Conservation (phyloP, 2,888 invertebrate genomes). For the Dinocampus coccinellae region DNA sequence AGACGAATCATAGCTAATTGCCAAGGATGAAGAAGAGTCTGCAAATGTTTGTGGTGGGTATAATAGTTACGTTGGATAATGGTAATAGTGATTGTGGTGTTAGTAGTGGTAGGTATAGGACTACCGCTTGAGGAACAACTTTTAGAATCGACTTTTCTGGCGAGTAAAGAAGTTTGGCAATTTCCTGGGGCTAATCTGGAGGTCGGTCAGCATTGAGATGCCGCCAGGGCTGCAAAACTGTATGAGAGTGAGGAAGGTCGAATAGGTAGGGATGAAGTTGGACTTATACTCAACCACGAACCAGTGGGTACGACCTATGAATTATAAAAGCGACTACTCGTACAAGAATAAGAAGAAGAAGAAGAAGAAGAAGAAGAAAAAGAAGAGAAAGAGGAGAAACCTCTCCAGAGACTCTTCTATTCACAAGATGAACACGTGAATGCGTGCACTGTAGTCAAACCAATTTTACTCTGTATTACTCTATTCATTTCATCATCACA, state of each 20-base stretch:
- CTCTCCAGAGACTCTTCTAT: slow-evolving; percentile 39
- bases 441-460: slow-evolving; percentile 16
- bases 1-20: background rate
- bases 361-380: slow-evolving; percentile 30
- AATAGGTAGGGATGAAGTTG: slow-evolving; percentile 33
- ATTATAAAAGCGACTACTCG: slow-evolving; percentile 65
- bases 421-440: slow-evolving; percentile 18
- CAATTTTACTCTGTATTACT: slow-evolving; percentile 11
- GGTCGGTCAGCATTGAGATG: slow-evolving; percentile 69
- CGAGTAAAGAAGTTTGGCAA: slow-evolving; percentile 68
- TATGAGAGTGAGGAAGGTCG: slow-evolving; percentile 34
- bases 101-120: background rate
- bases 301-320: slow-evolving; percentile 63
- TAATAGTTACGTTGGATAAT: background rate
- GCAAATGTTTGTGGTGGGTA: background rate
- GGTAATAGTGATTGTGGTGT: background rate
- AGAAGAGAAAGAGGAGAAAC: background rate
- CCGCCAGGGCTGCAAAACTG: slow-evolving; percentile 56
- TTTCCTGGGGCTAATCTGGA: slow-evolving; percentile 69
- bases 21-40: background rate
- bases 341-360: slow-evolving; percentile 47
- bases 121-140: slow-evolving; percentile 63
- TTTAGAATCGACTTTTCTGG: slow-evolving; percentile 65
- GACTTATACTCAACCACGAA: slow-evolving; percentile 57
- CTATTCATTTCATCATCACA: slow-evolving; percentile 4